Evolutionary conservation across 2,888 invertebrate genomes (phyloP), one percentile per base, ranked within the genome.

Genomic region (Leptinotarsa rubiginosa): DNA sequence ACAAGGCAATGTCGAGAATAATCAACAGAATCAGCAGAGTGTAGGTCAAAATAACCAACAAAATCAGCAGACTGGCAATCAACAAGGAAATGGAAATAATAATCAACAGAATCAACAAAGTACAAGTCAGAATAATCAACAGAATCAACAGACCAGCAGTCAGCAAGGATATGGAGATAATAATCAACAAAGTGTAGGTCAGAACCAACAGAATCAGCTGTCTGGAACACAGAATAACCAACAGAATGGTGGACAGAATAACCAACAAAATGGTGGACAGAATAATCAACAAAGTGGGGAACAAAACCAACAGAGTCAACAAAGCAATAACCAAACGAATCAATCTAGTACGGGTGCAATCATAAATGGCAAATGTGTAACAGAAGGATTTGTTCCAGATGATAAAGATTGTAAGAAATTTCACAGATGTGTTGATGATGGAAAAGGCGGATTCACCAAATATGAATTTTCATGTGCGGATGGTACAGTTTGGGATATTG

Each of bases 401-500:
- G 88, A 90, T 56, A 88, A 88, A 62, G 90, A 95, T 83, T 95
- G 95, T 83, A 91, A 89, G 75, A 93, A 92, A 84, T 95, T 95
- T 88, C 94, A 94, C 84, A 90, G 95, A 80, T 95, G 95, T 86
- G 94, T 94, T 31, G 89, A 89, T 75, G 89, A 91, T 83, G 92
- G 91, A 0, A 87, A 89, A 31, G 91, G 90, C 76, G 89, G 89
- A 2, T 93, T 89, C 80, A 91, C 88, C 67, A 92, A 91, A 87
- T 93, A 93, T 84, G 92, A 94, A 75, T 96, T 94, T 86, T 89
- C 88, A n/a, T 95, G 95, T 86, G 93, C 92, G 1, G 91, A 93
- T 73, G 94, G 94, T 67, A 95, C 95, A 13, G 92, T 93, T 49
- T 95, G 95, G 95, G 94, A 94, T 87, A 90, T 91, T 73, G 87